Percentiles rank a stretch among this genome's conserved stretches.
Evolutionary conservation across 2,888 invertebrate genomes (phyloP).

Genomic region (Cheilosia impressa): DNA sequence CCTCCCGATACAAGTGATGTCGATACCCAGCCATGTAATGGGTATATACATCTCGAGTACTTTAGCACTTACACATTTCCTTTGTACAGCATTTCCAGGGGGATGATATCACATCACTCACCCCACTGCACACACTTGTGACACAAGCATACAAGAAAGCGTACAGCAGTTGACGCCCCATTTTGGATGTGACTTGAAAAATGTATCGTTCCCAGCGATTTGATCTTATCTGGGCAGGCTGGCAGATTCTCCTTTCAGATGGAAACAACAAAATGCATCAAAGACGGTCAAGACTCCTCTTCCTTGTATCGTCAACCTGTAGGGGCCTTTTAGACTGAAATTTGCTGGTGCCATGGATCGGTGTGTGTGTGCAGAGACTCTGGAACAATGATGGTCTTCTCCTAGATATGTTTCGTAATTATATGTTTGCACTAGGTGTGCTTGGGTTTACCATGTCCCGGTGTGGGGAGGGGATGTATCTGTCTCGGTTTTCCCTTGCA

Average conservation of each 20-base stretch:
- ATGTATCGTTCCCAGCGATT: slow-evolving; percentile 70
- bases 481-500: slow-evolving; percentile 43
- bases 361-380: slow-evolving; percentile 32
- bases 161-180: slow-evolving; percentile 65
- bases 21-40: slow-evolving; percentile 1
- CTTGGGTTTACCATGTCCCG: slow-evolving; percentile 56
- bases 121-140: slow-evolving; percentile 64
- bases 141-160: slow-evolving; percentile 57
- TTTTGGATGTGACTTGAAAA: slow-evolving; percentile 66
- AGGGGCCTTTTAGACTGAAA: slow-evolving; percentile 58
- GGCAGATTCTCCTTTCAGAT: slow-evolving; percentile 53
- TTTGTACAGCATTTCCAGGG: slow-evolving; percentile 50
- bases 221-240: slow-evolving; percentile 68
- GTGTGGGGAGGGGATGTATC: slow-evolving; percentile 41
- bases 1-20: neutral
- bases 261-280: slow-evolving; percentile 49
- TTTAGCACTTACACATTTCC: slow-evolving; percentile 39
- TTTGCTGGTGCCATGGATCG: slow-evolving; percentile 24
- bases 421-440: slow-evolving; percentile 74
- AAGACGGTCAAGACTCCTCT: slow-evolving; percentile 57
- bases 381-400: slow-evolving; percentile 68
- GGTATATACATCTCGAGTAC: slow-evolving; percentile 20
- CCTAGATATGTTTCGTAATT: slow-evolving; percentile 73
- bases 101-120: slow-evolving; percentile 74
- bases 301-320: slow-evolving; percentile 55